These are phyloP conservation scores for Cyrtorhinus lividipennis DNA, from an alignment of 1,140 invertebrate genomes.

Conservation along the genomic window DNA sequence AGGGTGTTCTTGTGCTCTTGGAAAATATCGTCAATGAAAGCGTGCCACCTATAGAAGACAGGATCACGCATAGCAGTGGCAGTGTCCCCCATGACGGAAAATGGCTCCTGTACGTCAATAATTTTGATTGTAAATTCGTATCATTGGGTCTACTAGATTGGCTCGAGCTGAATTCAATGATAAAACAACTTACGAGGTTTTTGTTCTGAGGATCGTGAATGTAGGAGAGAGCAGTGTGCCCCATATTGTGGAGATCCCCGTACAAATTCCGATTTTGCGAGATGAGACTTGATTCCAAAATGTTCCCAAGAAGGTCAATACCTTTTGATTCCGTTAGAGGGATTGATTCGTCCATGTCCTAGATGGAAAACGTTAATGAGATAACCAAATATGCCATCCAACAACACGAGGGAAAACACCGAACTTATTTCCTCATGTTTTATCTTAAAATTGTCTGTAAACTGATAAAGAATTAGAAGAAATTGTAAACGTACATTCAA, in stretches of 20 bases:
- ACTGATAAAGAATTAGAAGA: no score
- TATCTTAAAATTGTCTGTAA: no score
- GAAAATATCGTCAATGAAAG: constrained; percentile 64
- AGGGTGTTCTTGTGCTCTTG: constrained; percentile 55
- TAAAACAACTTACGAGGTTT: constrained; percentile 38
- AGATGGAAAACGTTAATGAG: constrained; percentile 13
- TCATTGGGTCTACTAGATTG: no score
- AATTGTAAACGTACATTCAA: constrained; percentile 38
- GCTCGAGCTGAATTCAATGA: no score
- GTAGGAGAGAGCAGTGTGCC: constrained; percentile 47
- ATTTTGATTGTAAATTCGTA: constrained; percentile 5
- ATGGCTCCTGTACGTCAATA: constrained; percentile 36
- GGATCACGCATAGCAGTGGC: constrained; percentile 68
- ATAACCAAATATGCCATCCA: no score
- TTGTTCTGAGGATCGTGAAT: constrained; percentile 57
- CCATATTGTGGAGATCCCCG: constrained; percentile 60
- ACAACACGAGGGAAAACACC: no score
- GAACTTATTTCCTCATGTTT: no score
- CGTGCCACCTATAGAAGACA: constrained; percentile 71
- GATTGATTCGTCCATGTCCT: constrained; percentile 28
- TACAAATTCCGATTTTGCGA: constrained; percentile 52
- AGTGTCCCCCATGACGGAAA: constrained; percentile 49
- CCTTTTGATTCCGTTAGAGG: constrained; percentile 47
- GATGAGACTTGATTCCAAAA: constrained; percentile 56
- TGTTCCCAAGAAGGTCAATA: constrained; percentile 65